Evolutionary conservation across 2,888 invertebrate genomes (phyloP).

Genomic region (Trachelus iudaicus): DNA sequence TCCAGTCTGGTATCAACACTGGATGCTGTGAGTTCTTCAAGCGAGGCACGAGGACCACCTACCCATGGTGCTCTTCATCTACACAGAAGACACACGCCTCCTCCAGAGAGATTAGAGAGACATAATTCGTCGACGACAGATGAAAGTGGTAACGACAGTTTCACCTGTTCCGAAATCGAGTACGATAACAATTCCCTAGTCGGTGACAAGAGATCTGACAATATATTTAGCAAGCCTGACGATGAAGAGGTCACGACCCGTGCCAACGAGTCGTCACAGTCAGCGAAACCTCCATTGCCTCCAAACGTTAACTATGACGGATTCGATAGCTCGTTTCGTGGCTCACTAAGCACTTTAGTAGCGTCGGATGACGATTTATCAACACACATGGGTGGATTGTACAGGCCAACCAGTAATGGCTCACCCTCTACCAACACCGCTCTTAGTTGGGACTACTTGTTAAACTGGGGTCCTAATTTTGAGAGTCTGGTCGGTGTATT

Average conservation of each 20-base stretch:
- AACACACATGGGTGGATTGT: slow-evolving; percentile 83
- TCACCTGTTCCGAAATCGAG: slow-evolving; percentile 98
- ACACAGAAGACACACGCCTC: slow-evolving; percentile 75
- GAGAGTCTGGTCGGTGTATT: slow-evolving; percentile 96
- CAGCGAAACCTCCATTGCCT: slow-evolving; percentile 74
- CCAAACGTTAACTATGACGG: slow-evolving; percentile 85
- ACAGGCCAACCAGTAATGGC: slow-evolving; percentile 80
- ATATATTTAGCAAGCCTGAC: slow-evolving; percentile 70
- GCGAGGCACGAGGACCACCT: slow-evolving; percentile 80
- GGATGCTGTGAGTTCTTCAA: slow-evolving; percentile 93
- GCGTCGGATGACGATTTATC: slow-evolving; percentile 93
- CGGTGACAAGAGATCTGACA: slow-evolving; percentile 79
- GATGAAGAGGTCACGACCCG: slow-evolving; percentile 67
- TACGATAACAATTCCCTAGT: slow-evolving; percentile 91
- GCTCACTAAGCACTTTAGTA: slow-evolving; percentile 91
- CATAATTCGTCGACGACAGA: slow-evolving; percentile 90
- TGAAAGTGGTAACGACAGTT: slow-evolving; percentile 94
- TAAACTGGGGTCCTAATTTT: slow-evolving; percentile 97
- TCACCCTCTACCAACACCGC: slow-evolving; percentile 78
- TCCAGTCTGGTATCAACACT: slow-evolving; percentile 92
- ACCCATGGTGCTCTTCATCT: slow-evolving; percentile 77
- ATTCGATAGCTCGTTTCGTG: slow-evolving; percentile 93
- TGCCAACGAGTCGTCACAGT: slow-evolving; percentile 66
- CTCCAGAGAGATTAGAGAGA: slow-evolving; percentile 75
- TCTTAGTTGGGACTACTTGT: slow-evolving; percentile 92